Evolutionary conservation across 2,113 vertebrate species (phyloP), one percentile per base, ranked within the genome.

Genomic region (Struthio camelus): DNA sequence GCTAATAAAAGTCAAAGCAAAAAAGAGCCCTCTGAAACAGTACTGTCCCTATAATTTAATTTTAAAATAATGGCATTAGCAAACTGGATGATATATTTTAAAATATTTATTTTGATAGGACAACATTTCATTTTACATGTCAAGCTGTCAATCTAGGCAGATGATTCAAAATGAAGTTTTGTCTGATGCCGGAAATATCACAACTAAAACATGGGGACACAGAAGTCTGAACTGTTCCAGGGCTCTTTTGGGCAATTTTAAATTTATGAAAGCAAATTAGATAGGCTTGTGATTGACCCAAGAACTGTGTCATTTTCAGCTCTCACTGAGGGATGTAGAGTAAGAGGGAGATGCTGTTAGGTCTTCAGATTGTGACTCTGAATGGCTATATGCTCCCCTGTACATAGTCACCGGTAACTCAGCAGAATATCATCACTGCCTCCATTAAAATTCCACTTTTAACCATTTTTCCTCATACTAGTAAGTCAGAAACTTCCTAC

Each of bases 31-130:
- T 92, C 77, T 93, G 50, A 95, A 96, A 91, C 51, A 87, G 4
- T 80, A 69, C 56, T 89, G 69, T 71, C 36, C 62, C 44, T 38
- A 62, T 73, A 46, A 16, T 73, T 87, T 28, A 51, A 85, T 80
- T 94, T 94, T 85, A 85, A 95, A 95, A 69, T 69, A 51, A 85
- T 61, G 76, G 91, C 89, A 96, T 91, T 90, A 96, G 48, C n/a
- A 92, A 94, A 91, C 80, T 22, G 2, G 44, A 54, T 34, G 18
- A 93, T 44, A 70, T 19, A 66, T 48, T 90, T 93, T 75, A 51
- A 4, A 96, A 87, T 54, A 94, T 94, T 91, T 86, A 90, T 97
- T 95, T 91, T 94, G 75, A 88, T 69, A 30, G 66, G 75, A 84
- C 80, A 56, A 59, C 84, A 87, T 89, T 95, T 96, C 73, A 85